Evolutionary conservation across 1,140 invertebrate genomes (phyloP).

Genomic region (Saccostrea echinata): DNA sequence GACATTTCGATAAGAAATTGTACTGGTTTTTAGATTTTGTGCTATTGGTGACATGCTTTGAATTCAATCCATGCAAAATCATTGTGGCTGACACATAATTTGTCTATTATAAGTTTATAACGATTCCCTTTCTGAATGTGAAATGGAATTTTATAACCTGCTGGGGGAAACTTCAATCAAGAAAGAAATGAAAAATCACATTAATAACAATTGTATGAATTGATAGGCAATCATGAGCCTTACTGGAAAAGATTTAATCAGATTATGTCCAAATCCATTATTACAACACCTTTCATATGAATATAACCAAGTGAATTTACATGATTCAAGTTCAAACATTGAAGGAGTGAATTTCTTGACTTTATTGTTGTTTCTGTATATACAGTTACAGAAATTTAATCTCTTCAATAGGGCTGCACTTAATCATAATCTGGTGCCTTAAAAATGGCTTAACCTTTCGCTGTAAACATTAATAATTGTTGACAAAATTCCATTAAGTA

Average conservation of each 20-base stretch:
- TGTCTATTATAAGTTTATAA: neutral
- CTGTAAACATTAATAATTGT: too few relatives aligned
- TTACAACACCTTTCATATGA: neutral
- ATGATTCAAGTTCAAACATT: neutral
- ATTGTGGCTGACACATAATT: neutral
- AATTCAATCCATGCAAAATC: neutral
- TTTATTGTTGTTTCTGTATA: neutral
- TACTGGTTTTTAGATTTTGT: neutral
- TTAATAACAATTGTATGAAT: conserved; percentile 8
- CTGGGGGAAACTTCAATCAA: conserved; percentile 3
- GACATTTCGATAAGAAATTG: conserved; percentile 2
- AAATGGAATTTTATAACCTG: neutral
- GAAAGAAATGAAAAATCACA: neutral
- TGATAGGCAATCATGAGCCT: neutral
- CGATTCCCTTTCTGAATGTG: neutral
- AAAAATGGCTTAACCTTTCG: too few relatives aligned
- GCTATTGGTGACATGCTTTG: neutral
- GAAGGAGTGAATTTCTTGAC: neutral
- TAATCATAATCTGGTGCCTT: neutral
- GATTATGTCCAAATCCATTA: neutral
- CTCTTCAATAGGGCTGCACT: neutral
- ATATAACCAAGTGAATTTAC: neutral
- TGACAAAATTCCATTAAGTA: too few relatives aligned
- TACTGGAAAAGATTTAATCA: neutral
- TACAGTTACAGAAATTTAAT: neutral